Evolutionary conservation across 2,113 vertebrate species (phyloP).

Genomic region (Lepus europaeus): DNA sequence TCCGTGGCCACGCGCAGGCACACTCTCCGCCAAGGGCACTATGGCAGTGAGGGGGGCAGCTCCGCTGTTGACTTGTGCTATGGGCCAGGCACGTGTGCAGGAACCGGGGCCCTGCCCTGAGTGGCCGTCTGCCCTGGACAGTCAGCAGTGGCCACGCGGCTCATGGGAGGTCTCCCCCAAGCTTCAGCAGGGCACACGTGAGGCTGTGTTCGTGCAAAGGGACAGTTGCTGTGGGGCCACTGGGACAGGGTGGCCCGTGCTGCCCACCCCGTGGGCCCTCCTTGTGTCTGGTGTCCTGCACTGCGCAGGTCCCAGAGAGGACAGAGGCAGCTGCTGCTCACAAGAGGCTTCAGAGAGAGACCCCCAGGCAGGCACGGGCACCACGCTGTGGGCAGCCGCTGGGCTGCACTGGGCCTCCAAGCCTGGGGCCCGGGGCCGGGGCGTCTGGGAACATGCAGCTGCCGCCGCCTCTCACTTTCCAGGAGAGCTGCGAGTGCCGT

Average conservation of each 20-base stretch:
- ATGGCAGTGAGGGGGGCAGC: background rate
- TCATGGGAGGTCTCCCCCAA: background rate
- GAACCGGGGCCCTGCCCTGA: background rate
- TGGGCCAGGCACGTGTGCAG: too few relatives aligned
- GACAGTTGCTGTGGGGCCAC: background rate
- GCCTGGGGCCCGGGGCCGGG: too few relatives aligned
- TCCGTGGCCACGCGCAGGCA: background rate
- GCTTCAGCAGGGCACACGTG: background rate
- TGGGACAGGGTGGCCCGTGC: too few relatives aligned
- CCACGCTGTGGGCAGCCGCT: too few relatives aligned
- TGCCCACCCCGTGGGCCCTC: background rate
- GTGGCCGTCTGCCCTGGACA: background rate
- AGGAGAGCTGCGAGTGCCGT: background rate
- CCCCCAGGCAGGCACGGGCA: background rate
- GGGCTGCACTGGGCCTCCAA: too few relatives aligned
- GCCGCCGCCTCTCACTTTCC: background rate
- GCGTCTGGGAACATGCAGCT: background rate
- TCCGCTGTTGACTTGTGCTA: background rate
- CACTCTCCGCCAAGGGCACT: background rate
- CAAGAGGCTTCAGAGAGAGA: background rate
- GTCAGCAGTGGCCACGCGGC: accelerated
- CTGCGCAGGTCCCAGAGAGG: background rate
- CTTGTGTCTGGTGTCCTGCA: background rate
- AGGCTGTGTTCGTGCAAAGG: background rate
- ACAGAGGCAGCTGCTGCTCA: background rate